These are phyloP conservation scores for Escarpia spicata DNA, from an alignment of 2,888 invertebrate species.

Conservation along the genomic window DNA sequence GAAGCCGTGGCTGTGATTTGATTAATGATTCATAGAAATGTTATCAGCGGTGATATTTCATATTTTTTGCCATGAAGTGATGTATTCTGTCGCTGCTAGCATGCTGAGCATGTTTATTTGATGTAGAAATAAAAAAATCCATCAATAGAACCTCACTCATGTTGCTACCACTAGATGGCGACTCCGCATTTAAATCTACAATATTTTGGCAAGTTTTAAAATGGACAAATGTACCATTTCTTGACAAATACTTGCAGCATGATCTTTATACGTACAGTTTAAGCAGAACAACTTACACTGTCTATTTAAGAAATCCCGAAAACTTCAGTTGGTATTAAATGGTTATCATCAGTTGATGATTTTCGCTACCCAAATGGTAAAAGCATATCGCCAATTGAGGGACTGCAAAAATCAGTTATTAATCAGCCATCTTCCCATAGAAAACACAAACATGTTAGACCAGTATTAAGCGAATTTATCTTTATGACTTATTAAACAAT, in stretches of 20 bases:
- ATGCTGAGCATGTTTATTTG: neutral
- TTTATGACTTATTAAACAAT: neutral
- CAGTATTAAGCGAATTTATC: neutral
- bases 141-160: neutral
- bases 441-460: neutral
- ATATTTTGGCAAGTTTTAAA: neutral
- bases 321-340: neutral
- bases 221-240: neutral
- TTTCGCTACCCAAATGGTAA: neutral
- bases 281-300: neutral
- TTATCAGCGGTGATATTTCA: neutral
- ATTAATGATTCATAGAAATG: neutral
- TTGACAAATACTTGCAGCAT: neutral
- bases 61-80: neutral
- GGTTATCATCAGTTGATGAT: neutral
- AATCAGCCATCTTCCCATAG: neutral
- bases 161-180: neutral
- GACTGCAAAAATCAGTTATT: neutral
- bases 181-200: neutral
- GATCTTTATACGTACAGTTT: neutral
- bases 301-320: neutral
- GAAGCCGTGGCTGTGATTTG: neutral
- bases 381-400: neutral
- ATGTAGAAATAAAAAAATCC: neutral
- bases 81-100: neutral